These are phyloP conservation scores for Lepidothrix coronata DNA, from an alignment of 2,113 vertebrate species.

Conservation along the genomic window DNA sequence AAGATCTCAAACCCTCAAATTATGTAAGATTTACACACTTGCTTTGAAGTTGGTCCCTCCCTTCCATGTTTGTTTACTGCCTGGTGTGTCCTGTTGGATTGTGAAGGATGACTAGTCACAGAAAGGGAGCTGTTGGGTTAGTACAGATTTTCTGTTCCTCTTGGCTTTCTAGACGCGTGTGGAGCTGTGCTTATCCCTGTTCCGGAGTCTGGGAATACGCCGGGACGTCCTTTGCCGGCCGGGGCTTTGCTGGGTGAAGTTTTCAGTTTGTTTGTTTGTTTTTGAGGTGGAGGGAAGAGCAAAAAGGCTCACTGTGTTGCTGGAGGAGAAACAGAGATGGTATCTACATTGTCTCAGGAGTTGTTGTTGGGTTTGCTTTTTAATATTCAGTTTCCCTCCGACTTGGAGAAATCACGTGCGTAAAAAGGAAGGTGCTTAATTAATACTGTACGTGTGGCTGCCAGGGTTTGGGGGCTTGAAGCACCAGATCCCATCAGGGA, in stretches of 20 bases:
- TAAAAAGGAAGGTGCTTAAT: background rate
- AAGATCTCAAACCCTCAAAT: constrained; percentile 54
- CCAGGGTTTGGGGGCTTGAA: background rate
- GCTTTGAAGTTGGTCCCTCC: constrained; percentile 48
- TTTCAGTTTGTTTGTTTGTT: background rate
- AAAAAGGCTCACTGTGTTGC: background rate
- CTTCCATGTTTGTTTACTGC: constrained; percentile 21
- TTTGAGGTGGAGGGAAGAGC: background rate
- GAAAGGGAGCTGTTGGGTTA: background rate
- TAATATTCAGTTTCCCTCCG: background rate
- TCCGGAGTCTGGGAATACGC: rapidly evolving
- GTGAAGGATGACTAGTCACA: constrained; percentile 43
- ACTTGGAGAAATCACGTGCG: background rate
- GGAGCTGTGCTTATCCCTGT: background rate
- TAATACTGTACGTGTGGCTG: background rate
- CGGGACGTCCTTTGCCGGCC: rapidly evolving
- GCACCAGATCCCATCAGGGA: background rate
- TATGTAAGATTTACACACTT: constrained; percentile 23
- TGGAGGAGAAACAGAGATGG: background rate
- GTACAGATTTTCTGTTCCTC: background rate
- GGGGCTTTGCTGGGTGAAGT: background rate
- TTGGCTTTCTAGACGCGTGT: rapidly evolving
- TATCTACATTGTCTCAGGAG: background rate
- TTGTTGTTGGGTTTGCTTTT: background rate
- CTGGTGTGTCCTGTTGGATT: constrained; percentile 9